A percentile compares a stretch with the other conserved stretches of the same genome.
phyloP scores from a whole-genome alignment of 1,140 invertebrate species.

The Euschistus heros region DNA sequence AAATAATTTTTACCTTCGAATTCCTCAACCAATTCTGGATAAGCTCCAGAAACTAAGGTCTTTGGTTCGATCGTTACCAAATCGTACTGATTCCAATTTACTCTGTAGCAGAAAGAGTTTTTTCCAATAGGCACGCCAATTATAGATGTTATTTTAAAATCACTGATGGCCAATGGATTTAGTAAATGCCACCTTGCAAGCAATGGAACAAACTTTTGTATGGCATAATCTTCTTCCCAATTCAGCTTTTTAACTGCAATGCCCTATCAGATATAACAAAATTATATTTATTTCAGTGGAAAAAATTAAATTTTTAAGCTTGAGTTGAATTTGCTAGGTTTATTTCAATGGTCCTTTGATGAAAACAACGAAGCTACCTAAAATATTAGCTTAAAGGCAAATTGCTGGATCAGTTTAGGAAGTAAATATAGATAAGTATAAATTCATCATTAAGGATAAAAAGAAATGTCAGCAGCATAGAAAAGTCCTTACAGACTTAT shows the following conservation, averaged over 20 bases:
- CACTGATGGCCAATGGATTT: slow-evolving; percentile 31
- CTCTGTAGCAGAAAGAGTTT: slow-evolving; percentile 33
- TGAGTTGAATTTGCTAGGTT: too few relatives aligned
- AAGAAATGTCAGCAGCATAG: too few relatives aligned
- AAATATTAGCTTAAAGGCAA: too few relatives aligned
- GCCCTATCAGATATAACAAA: slow-evolving; percentile 39
- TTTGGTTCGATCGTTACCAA: slow-evolving; percentile 53
- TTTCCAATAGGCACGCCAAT: slow-evolving; percentile 27
- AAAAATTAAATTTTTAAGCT: too few relatives aligned
- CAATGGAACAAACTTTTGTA: slow-evolving; percentile 66
- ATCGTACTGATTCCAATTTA: slow-evolving; percentile 32
- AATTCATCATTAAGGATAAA: too few relatives aligned
- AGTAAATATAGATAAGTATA: too few relatives aligned
- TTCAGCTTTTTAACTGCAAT: slow-evolving; percentile 51
- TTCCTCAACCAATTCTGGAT: slow-evolving; percentile 50
- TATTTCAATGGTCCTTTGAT: too few relatives aligned
- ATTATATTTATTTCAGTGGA: too few relatives aligned
- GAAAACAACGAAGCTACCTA: too few relatives aligned
- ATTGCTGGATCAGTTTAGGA: too few relatives aligned
- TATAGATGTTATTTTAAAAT: slow-evolving; percentile 27
- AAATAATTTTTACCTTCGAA: slow-evolving; percentile 37
- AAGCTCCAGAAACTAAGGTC: slow-evolving; percentile 48
- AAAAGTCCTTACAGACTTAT: too few relatives aligned
- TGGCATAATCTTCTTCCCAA: slow-evolving; percentile 65
- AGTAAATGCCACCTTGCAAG: slow-evolving; percentile 58